Conservation (phyloP, 2,113 vertebrate species). For the Gorsachius goisagi region DNA sequence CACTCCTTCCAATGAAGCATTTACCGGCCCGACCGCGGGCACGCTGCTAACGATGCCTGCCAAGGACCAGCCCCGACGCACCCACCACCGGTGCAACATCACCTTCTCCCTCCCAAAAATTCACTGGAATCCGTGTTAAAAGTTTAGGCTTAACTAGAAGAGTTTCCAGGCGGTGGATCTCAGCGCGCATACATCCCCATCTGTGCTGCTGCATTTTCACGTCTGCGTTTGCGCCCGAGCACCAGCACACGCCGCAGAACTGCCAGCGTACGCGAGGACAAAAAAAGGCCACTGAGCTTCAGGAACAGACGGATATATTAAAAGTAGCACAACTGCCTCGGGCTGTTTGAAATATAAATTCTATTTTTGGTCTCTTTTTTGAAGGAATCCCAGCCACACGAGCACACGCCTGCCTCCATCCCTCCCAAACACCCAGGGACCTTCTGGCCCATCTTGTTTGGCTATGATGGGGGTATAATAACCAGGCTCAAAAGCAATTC, state of each 20-base stretch:
- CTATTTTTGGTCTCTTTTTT: background rate
- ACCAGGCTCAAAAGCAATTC: background rate
- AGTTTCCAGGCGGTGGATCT: background rate
- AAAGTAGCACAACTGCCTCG: background rate
- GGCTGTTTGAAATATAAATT: background rate
- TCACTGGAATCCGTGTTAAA: background rate
- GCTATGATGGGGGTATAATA: background rate
- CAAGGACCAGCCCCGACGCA: background rate
- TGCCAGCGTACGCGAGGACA: background rate
- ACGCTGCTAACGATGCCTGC: accelerated
- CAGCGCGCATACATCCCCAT: accelerated
- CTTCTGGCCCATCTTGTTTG: background rate
- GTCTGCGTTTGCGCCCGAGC: background rate
- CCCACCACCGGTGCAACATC: background rate
- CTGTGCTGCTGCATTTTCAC: background rate
- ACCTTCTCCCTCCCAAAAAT: background rate
- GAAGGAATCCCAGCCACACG: background rate
- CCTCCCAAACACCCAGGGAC: background rate
- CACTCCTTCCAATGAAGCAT: accelerated
- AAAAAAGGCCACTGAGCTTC: background rate
- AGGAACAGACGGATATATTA: background rate
- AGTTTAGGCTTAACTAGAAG: background rate
- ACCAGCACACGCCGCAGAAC: background rate
- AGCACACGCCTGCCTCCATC: background rate
- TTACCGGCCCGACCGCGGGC: background rate